A percentile compares a stretch with the other conserved stretches of the same genome.
Evolutionary conservation across 2,113 vertebrate species (phyloP).

Genomic region (Glaucomys volans): DNA sequence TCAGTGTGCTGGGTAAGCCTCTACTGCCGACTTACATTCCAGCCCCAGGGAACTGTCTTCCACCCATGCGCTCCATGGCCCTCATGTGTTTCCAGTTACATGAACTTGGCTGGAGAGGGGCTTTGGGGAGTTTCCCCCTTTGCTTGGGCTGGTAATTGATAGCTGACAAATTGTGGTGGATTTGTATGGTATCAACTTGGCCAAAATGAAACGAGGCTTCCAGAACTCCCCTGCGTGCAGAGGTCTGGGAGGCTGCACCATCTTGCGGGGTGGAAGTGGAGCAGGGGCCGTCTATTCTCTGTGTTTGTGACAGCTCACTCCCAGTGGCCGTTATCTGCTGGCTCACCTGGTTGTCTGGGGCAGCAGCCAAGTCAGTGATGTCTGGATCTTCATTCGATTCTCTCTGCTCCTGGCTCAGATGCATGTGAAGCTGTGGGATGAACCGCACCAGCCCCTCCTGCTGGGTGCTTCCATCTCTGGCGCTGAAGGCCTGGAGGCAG

Average conservation of each 20-base stretch:
- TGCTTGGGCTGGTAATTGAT: not conserved
- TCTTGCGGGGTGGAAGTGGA: fast-evolving
- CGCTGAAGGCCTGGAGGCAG: fast-evolving
- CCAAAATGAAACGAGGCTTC: not conserved
- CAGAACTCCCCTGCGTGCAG: not conserved
- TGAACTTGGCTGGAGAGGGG: not conserved
- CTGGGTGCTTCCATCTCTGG: no score
- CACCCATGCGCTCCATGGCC: not conserved
- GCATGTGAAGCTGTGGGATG: fast-evolving
- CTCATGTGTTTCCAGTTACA: not conserved
- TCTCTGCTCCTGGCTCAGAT: not conserved
- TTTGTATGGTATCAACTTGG: not conserved
- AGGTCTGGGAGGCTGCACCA: not conserved
- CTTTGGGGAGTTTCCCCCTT: not conserved
- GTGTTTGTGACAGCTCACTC: not conserved
- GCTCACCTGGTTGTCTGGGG: not conserved
- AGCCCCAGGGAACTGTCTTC: no score
- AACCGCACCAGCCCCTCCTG: not conserved
- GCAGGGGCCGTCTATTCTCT: not conserved
- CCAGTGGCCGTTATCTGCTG: not conserved
- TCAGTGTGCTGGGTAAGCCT: not conserved
- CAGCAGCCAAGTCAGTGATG: not conserved
- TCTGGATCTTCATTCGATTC: not conserved
- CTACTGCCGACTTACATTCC: not conserved
- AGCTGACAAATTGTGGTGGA: not conserved